These are phyloP conservation scores for Indicator maculatus DNA, from an alignment of 2,113 vertebrate species.

Conservation along the genomic window DNA sequence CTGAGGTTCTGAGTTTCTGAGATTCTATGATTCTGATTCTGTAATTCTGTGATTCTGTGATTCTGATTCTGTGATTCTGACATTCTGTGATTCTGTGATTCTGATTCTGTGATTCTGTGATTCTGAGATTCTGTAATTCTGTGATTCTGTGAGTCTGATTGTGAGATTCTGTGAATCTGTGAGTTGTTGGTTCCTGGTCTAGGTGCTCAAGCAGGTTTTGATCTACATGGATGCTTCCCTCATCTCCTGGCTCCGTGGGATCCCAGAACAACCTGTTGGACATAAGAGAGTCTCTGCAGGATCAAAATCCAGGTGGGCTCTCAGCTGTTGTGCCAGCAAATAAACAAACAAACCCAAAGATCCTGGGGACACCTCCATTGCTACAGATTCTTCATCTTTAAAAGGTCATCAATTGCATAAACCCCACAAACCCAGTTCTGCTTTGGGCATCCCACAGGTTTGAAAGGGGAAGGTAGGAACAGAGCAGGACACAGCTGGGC, in stretches of 20 bases:
- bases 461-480: rapidly evolving
- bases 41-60: too few species aligned
- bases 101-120: too few species aligned
- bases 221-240: background rate
- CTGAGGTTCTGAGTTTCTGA: too few species aligned
- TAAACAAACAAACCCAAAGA: background rate
- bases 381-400: background rate
- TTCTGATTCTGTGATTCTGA: too few species aligned
- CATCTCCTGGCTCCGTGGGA: too few species aligned
- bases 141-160: too few species aligned
- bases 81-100: too few species aligned
- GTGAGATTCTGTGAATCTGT: too few species aligned
- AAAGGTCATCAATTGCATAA: background rate
- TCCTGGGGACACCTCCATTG: background rate
- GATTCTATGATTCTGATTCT: too few species aligned
- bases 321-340: background rate
- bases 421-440: background rate
- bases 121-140: too few species aligned
- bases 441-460: background rate
- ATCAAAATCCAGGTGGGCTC: background rate
- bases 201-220: background rate
- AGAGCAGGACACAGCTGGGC: background rate
- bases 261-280: background rate
- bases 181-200: background rate
- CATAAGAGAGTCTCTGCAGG: background rate